Base-by-base conservation (phyloP, 2,888 invertebrate species). In the Laothoe populi region DNA sequence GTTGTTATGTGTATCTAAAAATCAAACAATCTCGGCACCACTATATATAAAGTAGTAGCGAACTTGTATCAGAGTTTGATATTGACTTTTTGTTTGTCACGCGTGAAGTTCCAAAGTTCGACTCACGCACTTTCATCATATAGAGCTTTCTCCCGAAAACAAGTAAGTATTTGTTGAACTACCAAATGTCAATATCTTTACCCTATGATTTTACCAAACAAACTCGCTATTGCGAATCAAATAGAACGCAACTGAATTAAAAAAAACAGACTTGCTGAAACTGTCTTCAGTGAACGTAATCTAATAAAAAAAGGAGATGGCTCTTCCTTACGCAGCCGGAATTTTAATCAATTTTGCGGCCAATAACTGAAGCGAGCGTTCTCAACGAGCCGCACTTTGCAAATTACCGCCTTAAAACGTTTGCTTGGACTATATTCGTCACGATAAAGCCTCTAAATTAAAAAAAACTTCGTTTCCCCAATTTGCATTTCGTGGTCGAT, bases 281-380 rank as follows among this genome's bases (percentile, higher is more conserved):
- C 74, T 73, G 76, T 76, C 75, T 78, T 73, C 78, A 77, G 70
- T 69, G 75, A 77, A 75, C 77, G 78, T 79, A 82, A 84, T 87
- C 82, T 83, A 87, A 84, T 87, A 86, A 85, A 85, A 26, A 85
- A 86, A 86, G 82, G 83, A 80, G 81, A 84, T 74, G 80, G 77
- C 77, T 77, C 80, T 79, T 73, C 77, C 82, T 82, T 82, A 87
- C 88, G 84, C 83, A 82, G 81, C 77, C 70, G 81, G 88, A 90
- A 90, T 90, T 90, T 90, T 88, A 90, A 90, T 90, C 88, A 90
- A 88, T 87, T 87, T 85, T 86, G 87, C 77, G 89, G 86, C 85
- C 88, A 86, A 88, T 89, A 86, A 83, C 82, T 81, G 83, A 67
- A 77, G 79, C 74, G 69, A 69, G 70, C 73, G 73, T 70, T 66